Percentiles rank a stretch among this genome's conserved stretches.
These are phyloP conservation scores for Phycodurus eques DNA, from an alignment of 2,113 vertebrate species.

Conservation along the genomic window DNA sequence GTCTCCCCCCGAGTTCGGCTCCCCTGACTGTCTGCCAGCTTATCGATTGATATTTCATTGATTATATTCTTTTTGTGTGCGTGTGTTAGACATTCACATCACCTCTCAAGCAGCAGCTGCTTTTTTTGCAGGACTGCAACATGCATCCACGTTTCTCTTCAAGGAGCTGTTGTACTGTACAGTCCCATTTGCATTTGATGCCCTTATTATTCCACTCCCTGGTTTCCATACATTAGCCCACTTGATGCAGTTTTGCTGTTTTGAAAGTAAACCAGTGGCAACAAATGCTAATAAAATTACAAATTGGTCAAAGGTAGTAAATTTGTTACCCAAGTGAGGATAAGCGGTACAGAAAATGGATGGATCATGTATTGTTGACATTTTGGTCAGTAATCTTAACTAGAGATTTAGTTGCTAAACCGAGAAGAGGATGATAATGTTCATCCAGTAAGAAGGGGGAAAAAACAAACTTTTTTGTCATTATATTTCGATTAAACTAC, in stretches of 20 bases:
- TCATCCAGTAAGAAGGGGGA: too few relatives aligned
- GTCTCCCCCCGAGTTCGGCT: constrained; percentile 31
- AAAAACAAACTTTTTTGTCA: too few relatives aligned
- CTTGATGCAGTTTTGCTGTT: background rate
- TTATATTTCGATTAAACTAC: background rate
- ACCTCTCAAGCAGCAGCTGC: background rate
- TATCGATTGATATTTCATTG: constrained; percentile 67
- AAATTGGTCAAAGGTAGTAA: constrained; percentile 11
- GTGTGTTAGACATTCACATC: background rate
- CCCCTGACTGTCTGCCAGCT: constrained; percentile 20
- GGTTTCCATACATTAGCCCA: background rate
- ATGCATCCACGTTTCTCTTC: constrained; percentile 21
- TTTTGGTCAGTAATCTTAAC: constrained; percentile 7
- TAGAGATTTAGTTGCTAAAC: too few relatives aligned
- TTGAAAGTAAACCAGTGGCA: constrained; percentile 1
- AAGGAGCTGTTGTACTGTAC: constrained; percentile 29
- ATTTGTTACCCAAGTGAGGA: too few relatives aligned
- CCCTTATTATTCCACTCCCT: constrained; percentile 33
- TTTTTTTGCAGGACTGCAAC: background rate
- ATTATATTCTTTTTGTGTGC: constrained; percentile 47
- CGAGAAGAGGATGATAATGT: too few relatives aligned
- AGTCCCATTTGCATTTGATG: constrained; percentile 40
- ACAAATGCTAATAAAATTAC: constrained; percentile 11
- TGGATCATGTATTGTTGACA: background rate
- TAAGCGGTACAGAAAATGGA: too few relatives aligned